A percentile compares a stretch with the other conserved stretches of the same genome.
These are phyloP conservation scores for Tricholaema leucomelas DNA, from an alignment of 2,113 vertebrate genomes.

Conservation along the genomic window DNA sequence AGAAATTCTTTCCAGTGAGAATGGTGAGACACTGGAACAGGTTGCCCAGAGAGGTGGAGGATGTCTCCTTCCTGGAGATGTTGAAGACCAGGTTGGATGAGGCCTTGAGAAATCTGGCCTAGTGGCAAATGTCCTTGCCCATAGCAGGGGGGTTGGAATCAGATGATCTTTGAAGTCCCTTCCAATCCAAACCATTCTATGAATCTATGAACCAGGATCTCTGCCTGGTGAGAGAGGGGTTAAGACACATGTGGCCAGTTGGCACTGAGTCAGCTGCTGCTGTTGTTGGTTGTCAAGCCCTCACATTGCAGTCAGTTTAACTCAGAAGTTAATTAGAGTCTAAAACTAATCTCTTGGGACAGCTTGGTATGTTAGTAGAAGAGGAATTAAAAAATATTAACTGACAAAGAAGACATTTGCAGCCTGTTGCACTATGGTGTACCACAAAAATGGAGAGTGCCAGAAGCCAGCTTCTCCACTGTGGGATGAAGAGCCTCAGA, in stretches of 20 bases:
- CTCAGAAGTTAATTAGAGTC: not conserved
- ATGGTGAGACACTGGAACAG: too few relatives aligned
- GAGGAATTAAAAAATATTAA: not conserved
- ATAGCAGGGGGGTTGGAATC: too few relatives aligned
- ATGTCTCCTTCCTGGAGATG: too few relatives aligned
- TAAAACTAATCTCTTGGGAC: not conserved
- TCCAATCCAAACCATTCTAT: too few relatives aligned
- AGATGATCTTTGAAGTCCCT: too few relatives aligned
- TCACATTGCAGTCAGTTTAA: not conserved
- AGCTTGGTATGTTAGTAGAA: not conserved
- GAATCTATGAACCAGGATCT: not conserved
- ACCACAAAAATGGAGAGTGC: rapidly evolving
- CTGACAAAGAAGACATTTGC: not conserved
- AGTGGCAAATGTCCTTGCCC: too few relatives aligned
- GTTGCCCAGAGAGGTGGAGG: too few relatives aligned
- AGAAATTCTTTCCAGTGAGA: too few relatives aligned
- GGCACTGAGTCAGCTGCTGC: rapidly evolving
- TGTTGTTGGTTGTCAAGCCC: not conserved
- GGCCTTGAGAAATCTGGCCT: too few relatives aligned
- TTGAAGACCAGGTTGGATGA: too few relatives aligned
- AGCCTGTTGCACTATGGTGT: rapidly evolving
- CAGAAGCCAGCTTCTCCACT: not conserved
- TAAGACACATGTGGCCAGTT: rapidly evolving
- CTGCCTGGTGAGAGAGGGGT: not conserved
- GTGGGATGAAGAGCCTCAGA: rapidly evolving